phyloP scores from a whole-genome alignment of 1,140 invertebrate species.

The Odontomachus brunneus region DNA sequence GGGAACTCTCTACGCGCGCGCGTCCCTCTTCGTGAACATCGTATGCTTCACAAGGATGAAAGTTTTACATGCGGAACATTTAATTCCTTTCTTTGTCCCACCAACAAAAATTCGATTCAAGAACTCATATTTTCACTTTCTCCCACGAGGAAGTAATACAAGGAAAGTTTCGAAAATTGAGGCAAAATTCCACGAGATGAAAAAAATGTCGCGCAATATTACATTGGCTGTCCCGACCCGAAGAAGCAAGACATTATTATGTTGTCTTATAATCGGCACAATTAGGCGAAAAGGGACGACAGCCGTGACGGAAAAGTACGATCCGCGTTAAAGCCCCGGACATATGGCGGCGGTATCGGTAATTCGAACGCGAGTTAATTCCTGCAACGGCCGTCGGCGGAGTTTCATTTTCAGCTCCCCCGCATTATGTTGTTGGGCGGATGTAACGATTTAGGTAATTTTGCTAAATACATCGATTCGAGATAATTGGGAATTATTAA shows the following conservation, averaged over 20 bases:
- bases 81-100: not conserved
- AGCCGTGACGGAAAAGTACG: conserved; percentile 34
- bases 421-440: conserved; percentile 64
- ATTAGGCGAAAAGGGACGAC: not conserved
- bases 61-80: not conserved
- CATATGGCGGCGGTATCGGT: conserved; percentile 53
- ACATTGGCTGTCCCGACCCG: not conserved
- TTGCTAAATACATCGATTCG: conserved; percentile 66
- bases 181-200: not conserved
- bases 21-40: not conserved
- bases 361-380: conserved; percentile 57
- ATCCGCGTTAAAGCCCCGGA: conserved; percentile 32
- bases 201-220: not conserved
- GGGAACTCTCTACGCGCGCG: conserved; percentile 13
- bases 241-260: not conserved
- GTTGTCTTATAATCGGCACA: not conserved
- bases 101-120: not conserved
- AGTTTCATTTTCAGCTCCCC: conserved; percentile 63
- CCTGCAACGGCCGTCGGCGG: conserved; percentile 29
- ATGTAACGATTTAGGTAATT: conserved; percentile 67
- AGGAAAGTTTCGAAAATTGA: too few species aligned
- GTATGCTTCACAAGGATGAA: not conserved
- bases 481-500: conserved; percentile 67
- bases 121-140: conserved; percentile 4
- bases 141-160: not conserved